Base-by-base conservation (phyloP, 2,888 invertebrate species). In the Oasisia sp. region DNA sequence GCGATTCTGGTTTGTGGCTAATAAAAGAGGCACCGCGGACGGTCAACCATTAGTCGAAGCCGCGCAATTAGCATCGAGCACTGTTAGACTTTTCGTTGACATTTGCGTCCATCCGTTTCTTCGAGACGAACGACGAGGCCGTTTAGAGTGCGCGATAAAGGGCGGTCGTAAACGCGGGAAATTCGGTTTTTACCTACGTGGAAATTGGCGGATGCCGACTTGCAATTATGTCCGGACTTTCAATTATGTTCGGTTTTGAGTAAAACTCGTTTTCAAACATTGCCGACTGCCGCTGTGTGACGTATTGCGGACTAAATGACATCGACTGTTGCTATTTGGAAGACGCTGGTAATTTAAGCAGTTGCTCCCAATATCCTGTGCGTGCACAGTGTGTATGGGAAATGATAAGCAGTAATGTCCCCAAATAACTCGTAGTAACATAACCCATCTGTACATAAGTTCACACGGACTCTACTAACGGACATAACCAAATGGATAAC, bases 1-100 rank as follows among this genome's bases (percentile, higher is more conserved):
- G 90, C 32, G 90, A 90, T 90, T 90, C 90, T 90, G 90, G 90
- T 90, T 90, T 90, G 90, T 90, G 90, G 32, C 90, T 90, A 90
- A 90, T 90, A 90, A 90, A 90, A 90, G 19, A 90, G 90, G 32
- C 90, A 19, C 90, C 32, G 32, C 90, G 90, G 90, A 90, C 90
- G 7, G 90, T 32, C 90, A 90, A 8, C 90, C 90, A 90, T 90
- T 90, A 90, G 90, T 27, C 12, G 32, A 32, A 90, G 90, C 90
- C 90, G 32, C 90, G 32, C 32, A 90, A 90, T 32, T 90, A 90
- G 32, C 12, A 90, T 14, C 90, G 32, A 14, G 90, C 90, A 90
- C 90, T 7, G 90, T 32, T 90, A 27, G 90, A 90, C 90, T n/a
- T n/a, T 90, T 90, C 90, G 90, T 27, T 32, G 32, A 32, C 90